These are phyloP conservation scores for Oncorhynchus gorbuscha DNA, from an alignment of 2,113 vertebrate species.

Conservation along the genomic window DNA sequence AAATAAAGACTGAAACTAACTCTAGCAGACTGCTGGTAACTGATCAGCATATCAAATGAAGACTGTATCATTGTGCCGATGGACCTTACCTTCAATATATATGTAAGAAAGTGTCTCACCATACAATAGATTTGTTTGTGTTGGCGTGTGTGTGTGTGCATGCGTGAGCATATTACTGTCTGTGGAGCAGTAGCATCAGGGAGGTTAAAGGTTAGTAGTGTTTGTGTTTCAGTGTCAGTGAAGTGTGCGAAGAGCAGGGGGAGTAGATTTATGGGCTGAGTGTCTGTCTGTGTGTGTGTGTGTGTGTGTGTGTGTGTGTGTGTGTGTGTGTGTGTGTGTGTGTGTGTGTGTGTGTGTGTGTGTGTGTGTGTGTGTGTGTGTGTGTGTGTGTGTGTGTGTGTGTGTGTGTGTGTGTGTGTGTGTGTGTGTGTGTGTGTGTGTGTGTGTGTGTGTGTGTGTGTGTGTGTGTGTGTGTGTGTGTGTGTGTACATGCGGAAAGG, in stretches of 20 bases:
- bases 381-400: no score
- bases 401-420: background rate
- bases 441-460: no score
- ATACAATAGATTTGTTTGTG: background rate
- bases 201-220: conserved; percentile 63
- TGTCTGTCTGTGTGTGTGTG: conserved; percentile 9
- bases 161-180: background rate
- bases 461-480: no score
- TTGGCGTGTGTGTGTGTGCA: no score
- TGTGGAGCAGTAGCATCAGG: conserved; percentile 35
- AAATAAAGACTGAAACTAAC: background rate
- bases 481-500: no score
- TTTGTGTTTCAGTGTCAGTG: conserved; percentile 74
- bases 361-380: conserved; percentile 7
- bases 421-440: background rate
- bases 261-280: conserved; percentile 41
- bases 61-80: background rate
- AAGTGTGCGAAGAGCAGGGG: conserved; percentile 47
- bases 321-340: no score
- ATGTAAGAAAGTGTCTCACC: background rate
- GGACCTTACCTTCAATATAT: background rate
- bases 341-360: no score
- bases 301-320: no score
- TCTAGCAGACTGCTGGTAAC: no score
- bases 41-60: background rate